Conservation (phyloP, 1,140 invertebrate genomes). For the Brevipalpus yothersi region DNA sequence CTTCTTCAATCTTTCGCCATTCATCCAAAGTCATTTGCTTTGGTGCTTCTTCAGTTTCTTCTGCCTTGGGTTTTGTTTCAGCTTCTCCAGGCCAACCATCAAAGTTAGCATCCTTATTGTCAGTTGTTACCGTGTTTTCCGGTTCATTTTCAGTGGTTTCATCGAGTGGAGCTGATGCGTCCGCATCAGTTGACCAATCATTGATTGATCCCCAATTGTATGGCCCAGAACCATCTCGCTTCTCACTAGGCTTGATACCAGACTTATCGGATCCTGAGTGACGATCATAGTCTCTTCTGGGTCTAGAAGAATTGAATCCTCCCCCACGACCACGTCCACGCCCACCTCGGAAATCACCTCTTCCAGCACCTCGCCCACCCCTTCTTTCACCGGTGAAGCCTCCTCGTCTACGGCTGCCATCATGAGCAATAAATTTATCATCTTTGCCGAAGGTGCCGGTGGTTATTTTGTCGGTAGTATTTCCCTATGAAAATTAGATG, state of each 20-base stretch:
- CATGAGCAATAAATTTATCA: background rate
- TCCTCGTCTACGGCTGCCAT: background rate
- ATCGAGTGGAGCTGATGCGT: constrained; percentile 15
- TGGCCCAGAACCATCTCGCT: constrained; percentile 71
- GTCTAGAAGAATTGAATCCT: constrained; percentile 31
- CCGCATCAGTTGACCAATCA: constrained; percentile 23
- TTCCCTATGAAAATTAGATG: background rate
- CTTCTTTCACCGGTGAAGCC: background rate
- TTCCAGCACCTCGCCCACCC: constrained; percentile 17
- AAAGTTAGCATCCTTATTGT: background rate
- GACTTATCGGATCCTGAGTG: constrained; percentile 82
- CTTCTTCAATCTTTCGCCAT: constrained; percentile 50
- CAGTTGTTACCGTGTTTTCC: constrained; percentile 6
- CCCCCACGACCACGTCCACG: constrained; percentile 19
- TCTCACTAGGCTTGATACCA: constrained; percentile 75
- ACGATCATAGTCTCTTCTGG: constrained; percentile 75
- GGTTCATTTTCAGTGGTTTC: constrained; percentile 4
- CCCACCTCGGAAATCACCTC: constrained; percentile 15
- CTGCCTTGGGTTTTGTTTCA: constrained; percentile 9
- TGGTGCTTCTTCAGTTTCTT: constrained; percentile 13
- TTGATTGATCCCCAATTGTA: constrained; percentile 89
- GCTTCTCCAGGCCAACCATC: constrained; percentile 2
- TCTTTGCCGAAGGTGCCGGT: background rate
- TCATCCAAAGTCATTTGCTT: constrained; percentile 55
- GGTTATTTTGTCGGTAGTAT: background rate